These are phyloP conservation scores for Naso thynnoides DNA, from an alignment of 2,797 vertebrate species.

Conservation along the genomic window DNA sequence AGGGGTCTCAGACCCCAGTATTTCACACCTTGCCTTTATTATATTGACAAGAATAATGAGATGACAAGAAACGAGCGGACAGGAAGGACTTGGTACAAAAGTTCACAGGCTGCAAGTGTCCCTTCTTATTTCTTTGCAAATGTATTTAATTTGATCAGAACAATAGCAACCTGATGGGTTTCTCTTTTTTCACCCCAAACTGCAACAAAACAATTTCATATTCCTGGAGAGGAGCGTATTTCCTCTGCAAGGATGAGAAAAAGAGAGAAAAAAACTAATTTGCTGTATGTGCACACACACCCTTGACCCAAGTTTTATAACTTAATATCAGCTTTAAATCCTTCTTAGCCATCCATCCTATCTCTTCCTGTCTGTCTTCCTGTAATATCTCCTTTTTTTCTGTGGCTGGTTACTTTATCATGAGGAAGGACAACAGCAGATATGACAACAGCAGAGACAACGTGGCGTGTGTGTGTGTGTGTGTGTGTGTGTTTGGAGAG, in stretches of 20 bases:
- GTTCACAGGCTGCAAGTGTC: neutral
- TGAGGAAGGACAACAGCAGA: neutral
- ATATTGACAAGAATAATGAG: no score
- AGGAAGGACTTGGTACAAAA: no score
- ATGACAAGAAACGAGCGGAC: no score
- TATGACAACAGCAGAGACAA: neutral
- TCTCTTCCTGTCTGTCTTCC: neutral
- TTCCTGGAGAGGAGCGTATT: neutral
- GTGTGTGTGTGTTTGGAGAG: neutral
- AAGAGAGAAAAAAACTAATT: neutral
- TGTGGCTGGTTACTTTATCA: neutral
- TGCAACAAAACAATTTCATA: neutral
- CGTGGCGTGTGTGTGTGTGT: conserved; percentile 2
- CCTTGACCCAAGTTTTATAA: neutral
- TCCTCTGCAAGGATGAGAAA: neutral
- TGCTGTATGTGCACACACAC: neutral
- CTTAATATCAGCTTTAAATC: neutral
- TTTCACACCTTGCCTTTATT: no score
- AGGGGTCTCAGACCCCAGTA: no score
- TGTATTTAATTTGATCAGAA: neutral
- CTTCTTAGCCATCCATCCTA: no score
- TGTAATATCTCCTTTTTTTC: no score
- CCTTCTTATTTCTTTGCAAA: neutral
- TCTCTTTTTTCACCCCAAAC: neutral
- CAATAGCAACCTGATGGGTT: neutral